Evolutionary conservation across 2,797 vertebrate species (phyloP), one percentile per base, ranked within the genome.

Genomic region (Scolopax bukidnonensis): DNA sequence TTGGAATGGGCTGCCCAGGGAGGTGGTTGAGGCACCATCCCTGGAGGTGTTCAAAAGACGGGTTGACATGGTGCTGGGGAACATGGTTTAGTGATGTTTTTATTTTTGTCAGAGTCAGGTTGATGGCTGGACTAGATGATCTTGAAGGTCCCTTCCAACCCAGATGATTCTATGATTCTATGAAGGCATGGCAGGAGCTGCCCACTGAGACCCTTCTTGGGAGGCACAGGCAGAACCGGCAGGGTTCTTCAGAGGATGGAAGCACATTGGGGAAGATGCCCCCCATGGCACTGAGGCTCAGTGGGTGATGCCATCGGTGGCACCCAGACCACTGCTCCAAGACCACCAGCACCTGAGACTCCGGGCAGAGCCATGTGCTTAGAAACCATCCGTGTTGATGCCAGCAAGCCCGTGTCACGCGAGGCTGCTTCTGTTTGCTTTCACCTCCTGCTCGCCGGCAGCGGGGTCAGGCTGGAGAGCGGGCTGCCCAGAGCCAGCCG

Each of bases 361-460:
- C 50, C 12, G 27, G 41, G 32, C 36, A 95, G 79, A 79, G 57
- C 64, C 76, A 69, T 0, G 25, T 32, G 84, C 87, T 84, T 10
- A 10, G 68, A 84, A 90, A 64, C 60, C 75, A 82, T 93, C 81
- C 76, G 81, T 25, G 85, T 7, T 82, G 65, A 32, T 25, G 70
- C 64, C 70, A 75, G 74, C 45, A 33, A 71, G 57, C 28, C 82
- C 11, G 0, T 50, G 90, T 28, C 9, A 12, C 83, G 51, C 76
- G 71, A 85, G 63, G 77, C 80, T 89, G 68, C 77, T 70, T 79
- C 28, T 85, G 78, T 91, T 93, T 80, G 90, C 77, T 61, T 85
- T 74, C 91, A 78, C 71, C 94, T 87, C 95, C 77, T 56, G 11
- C 0, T 24, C 1, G 2, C 70, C 6, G 4, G 4, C 60, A 73